Base-by-base conservation (phyloP, 2,113 vertebrate species). In the Corythaixoides concolor region DNA sequence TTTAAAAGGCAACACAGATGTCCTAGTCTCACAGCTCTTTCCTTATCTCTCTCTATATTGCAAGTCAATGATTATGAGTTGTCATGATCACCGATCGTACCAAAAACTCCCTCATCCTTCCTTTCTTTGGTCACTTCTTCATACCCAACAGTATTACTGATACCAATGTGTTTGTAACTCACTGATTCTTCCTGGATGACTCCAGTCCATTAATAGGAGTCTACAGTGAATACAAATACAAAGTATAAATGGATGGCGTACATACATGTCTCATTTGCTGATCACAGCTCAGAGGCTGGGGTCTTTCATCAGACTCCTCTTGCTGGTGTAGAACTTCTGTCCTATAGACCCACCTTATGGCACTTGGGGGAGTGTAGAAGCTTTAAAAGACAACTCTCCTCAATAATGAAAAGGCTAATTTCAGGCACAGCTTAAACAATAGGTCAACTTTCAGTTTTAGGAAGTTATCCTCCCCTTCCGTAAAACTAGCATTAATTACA, bases 341-440 rank as follows among this genome's bases (percentile, higher is more conserved):
- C 88, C 94, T 64, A 50, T 7, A 41, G 8, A 79, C 5, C 6
- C 73, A n/a, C 2, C 3, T 11, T 50, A 8, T 43, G n/a, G 43
- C 32, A 70, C 6, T 35, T 66, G 11, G 5, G 11, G 17, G 23
- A 96, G 50, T 62, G 81, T 28, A 76, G 59, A 94, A 60, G 19
- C 68, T 96, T 96, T 94, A 93, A 95, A 67, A 84, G n/a, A 79
- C 52, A 95, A 8, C 27, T 94, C 37, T 94, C 7, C 66, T 88
- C 81, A 74, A 37, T 83, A 94, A 94, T 50, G 12, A 75, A 64
- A 74, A 69, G 14, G 12, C 15, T 86, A 15, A 81, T 91, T 88
- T 89, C 70, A 68, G 74, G 63, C 68, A 69, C 70, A 96, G 58
- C 70, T 96, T 97, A 92, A 95, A 80, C 59, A 92, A 89, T 58